These are phyloP conservation scores for Platyscapa corneri DNA, from an alignment of 1,140 invertebrate genomes.

Conservation along the genomic window DNA sequence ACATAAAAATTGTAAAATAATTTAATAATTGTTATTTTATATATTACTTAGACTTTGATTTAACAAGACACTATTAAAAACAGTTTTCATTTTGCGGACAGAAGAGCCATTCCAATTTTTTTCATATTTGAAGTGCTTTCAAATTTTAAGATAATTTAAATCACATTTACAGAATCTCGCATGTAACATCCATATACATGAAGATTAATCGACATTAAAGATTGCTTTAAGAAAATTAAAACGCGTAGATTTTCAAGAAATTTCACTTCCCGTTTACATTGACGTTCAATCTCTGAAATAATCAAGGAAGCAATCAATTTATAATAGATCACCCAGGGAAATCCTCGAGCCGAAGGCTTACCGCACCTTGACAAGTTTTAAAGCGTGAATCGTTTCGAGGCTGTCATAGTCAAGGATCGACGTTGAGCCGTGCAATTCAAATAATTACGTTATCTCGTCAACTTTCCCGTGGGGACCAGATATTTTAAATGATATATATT, in stretches of 20 bases:
- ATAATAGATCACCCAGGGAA: constrained; percentile 17
- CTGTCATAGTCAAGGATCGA: background rate
- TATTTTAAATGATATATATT: background rate
- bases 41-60: too few relatives aligned
- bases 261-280: background rate
- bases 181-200: background rate
- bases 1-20: too few relatives aligned
- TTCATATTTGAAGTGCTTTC: background rate
- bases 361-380: background rate
- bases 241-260: constrained; percentile 1
- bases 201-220: background rate
- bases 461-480: background rate
- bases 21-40: too few relatives aligned
- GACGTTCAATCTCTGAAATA: background rate
- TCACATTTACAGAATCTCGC: background rate
- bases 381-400: constrained; percentile 13
- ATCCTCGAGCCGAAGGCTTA: constrained; percentile 33
- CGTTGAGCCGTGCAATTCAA: background rate
- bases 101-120: background rate
- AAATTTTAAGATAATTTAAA: background rate
- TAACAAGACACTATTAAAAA: background rate
- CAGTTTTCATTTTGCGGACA: background rate
- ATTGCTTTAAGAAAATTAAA: background rate
- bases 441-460: background rate
- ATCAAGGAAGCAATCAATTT: constrained; percentile 28